Evolutionary conservation across 2,888 invertebrate genomes (phyloP).

Genomic region (Blera fallax): DNA sequence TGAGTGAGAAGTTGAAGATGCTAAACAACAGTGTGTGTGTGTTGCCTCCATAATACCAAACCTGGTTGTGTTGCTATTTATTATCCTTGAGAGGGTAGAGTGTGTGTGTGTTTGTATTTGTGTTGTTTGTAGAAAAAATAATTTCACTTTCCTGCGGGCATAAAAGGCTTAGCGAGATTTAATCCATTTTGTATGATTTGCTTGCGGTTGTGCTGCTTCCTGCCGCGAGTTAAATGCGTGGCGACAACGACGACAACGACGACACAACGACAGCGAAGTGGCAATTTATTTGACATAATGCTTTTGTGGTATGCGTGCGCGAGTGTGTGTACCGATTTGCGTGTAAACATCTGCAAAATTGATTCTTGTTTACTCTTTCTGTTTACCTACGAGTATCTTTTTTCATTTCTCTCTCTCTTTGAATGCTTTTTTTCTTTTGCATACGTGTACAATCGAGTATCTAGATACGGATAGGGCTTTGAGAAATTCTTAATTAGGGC

Average conservation of each 20-base stretch:
- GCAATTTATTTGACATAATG: slow-evolving; percentile 45
- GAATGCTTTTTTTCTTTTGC: background rate
- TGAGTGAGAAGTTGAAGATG: slow-evolving; percentile 33
- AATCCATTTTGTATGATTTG: slow-evolving; percentile 64
- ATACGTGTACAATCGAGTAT: too few species aligned
- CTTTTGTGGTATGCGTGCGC: background rate
- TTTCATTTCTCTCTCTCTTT: background rate
- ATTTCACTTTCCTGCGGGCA: slow-evolving; percentile 60
- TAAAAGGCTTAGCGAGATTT: slow-evolving; percentile 67
- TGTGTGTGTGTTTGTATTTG: background rate
- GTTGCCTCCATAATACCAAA: too few species aligned
- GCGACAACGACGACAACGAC: background rate
- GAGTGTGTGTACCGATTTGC: background rate
- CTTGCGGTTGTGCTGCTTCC: slow-evolving; percentile 43
- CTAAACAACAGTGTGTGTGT: background rate
- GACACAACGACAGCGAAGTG: slow-evolving; percentile 17
- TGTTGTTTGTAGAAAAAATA: slow-evolving; percentile 48
- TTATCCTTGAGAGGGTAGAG: slow-evolving; percentile 28
- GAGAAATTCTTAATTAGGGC: slow-evolving; percentile 33
- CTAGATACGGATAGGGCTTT: background rate
- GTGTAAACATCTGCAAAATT: slow-evolving; percentile 40
- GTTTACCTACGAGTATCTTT: background rate
- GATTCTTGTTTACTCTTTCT: slow-evolving; percentile 33
- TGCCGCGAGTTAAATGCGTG: slow-evolving; percentile 38
- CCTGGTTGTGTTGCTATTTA: slow-evolving; percentile 22